phyloP scores from a whole-genome alignment of 2,113 vertebrate genomes.

The Phocoena phocoena region DNA sequence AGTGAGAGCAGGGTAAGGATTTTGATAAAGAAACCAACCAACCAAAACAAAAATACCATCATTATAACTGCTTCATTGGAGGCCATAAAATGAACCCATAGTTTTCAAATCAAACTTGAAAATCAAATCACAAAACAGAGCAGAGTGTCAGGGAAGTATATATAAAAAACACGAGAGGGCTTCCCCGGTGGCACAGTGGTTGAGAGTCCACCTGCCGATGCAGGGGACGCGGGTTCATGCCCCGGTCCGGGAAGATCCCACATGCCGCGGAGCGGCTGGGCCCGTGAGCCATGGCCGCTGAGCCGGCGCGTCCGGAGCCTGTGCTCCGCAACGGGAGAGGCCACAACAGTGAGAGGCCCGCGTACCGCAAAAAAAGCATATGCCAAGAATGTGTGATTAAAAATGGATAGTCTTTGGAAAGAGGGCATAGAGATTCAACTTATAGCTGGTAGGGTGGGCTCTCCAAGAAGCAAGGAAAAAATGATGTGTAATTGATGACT shows the following conservation, averaged over 20 bases:
- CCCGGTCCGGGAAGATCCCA: too few relatives aligned
- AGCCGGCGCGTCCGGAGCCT: too few relatives aligned
- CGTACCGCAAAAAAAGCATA: not conserved
- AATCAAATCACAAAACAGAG: conserved; percentile 23
- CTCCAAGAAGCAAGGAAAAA: not conserved
- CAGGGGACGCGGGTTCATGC: too few relatives aligned
- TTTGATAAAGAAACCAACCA: not conserved
- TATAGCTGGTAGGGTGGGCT: not conserved
- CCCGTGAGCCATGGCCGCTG: too few relatives aligned
- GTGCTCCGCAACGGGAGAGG: too few relatives aligned
- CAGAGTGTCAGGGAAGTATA: not conserved
- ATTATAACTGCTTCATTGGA: not conserved
- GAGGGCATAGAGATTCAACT: not conserved
- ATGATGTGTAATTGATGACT: not conserved
- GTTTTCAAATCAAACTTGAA: not conserved
- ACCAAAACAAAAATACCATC: not conserved
- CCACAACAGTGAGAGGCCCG: too few relatives aligned
- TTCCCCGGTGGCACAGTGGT: too few relatives aligned
- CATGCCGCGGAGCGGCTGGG: too few relatives aligned
- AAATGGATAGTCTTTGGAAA: not conserved
- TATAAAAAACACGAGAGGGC: not conserved
- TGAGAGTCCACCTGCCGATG: too few relatives aligned
- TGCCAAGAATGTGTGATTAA: not conserved
- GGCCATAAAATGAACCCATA: not conserved
- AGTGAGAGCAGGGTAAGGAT: too few relatives aligned